Percentiles rank a stretch among this genome's conserved stretches.
phyloP scores from a whole-genome alignment of 2,888 invertebrate species.

The Selenia dentaria region DNA sequence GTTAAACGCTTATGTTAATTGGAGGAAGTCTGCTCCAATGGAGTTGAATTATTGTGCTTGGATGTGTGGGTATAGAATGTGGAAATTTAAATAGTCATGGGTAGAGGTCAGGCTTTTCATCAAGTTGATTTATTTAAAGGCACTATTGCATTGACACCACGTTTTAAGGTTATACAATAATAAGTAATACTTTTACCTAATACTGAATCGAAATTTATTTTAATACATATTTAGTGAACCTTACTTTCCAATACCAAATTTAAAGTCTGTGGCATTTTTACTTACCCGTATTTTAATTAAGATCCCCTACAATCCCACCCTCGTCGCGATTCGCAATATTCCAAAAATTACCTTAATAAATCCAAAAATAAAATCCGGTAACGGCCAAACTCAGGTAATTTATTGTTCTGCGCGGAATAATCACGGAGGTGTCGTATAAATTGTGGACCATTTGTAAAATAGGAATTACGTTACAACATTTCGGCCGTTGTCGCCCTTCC shows the following conservation, averaged over 20 bases:
- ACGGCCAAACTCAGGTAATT: conserved; percentile 73
- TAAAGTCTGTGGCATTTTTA: too few relatives aligned
- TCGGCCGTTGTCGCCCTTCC: conserved; percentile 61
- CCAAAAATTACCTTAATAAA: conserved; percentile 72
- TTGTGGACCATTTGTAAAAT: conserved; percentile 82
- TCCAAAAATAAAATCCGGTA: conserved; percentile 77
- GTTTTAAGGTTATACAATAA: too few relatives aligned
- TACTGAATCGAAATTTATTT: too few relatives aligned
- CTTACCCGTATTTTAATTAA: conserved; percentile 19
- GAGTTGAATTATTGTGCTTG: conserved; percentile 24
- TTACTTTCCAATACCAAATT: too few relatives aligned
- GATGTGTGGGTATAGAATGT: conserved; percentile 11
- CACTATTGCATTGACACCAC: too few relatives aligned
- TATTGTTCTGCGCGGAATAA: conserved; percentile 78
- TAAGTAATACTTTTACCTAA: too few relatives aligned
- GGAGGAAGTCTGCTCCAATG: conserved; percentile 73
- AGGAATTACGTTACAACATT: conserved; percentile 73
- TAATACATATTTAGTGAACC: too few relatives aligned
- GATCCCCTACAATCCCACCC: conserved; percentile 5
- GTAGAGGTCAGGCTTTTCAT: conserved; percentile 9
- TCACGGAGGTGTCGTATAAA: conserved; percentile 82
- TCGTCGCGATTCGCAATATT: conserved; percentile 49
- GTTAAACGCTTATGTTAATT: conserved; percentile 74
- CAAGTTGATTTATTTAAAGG: conserved; percentile 2
- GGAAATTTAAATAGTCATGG: conserved; percentile 13